Evolutionary conservation across 2,888 invertebrate species (phyloP), one percentile per base, ranked within the genome.

Genomic region (Horisme vitalbata): DNA sequence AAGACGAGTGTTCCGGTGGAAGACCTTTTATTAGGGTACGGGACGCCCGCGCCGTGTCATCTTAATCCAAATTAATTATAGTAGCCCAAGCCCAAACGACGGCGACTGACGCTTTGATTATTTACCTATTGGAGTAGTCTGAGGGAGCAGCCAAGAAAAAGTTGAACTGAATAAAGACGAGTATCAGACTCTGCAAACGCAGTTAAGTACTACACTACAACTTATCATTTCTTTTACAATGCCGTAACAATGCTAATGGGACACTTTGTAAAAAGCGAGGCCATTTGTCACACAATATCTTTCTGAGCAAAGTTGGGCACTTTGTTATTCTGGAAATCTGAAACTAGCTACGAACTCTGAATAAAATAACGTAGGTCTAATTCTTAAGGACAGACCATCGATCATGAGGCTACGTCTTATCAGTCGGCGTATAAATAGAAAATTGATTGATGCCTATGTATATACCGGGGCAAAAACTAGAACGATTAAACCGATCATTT

Each of bases 371-470:
- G 32, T 20, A 12, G 32, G 12, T 34, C 23, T 34, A 37, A 39
- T 47, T 41, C 31, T 31, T 11, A 12, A 43, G 50, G 34, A 48
- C 48, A 38, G 47, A 27, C 45, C 45, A 45, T 57, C 44, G 4
- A 47, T 39, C 46, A 44, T 34, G 9, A 8, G 35, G 33, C 18
- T 34, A 27, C 33, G 38, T 33, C 38, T 53, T 45, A 47, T 45
- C 37, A 11, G 18, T 13, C n/a, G 27, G 11, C 44, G 39, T 54
- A 57, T 52, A 52, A 55, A 57, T 48, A 59, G 53, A 38, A 44
- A 52, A 55, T 37, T 49, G 45, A 48, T 52, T 32, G 49, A 55
- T 46, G 49, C 37, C 46, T 49, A 47, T n/a, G n/a, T n/a, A n/a
- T 35, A 37, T 32, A 39, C 34, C 24, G 27, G 9, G 15, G 46